phyloP scores from a whole-genome alignment of 2,797 vertebrate genomes.

The Cuculus canorus region DNA sequence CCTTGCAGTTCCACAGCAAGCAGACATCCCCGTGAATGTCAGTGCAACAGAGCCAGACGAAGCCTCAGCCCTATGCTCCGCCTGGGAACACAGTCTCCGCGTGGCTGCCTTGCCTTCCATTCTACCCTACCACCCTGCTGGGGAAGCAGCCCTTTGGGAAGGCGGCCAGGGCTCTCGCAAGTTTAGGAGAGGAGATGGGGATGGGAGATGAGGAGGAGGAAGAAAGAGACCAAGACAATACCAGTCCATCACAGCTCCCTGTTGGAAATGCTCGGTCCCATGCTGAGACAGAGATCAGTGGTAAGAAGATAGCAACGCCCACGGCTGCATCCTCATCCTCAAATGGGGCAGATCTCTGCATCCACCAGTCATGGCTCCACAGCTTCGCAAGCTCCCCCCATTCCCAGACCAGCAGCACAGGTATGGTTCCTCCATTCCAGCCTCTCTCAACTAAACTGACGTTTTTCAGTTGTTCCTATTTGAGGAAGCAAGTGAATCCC shows the following conservation, averaged over 20 bases:
- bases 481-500: background rate
- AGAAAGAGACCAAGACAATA: background rate
- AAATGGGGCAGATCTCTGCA: background rate
- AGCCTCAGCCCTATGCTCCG: background rate
- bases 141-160: background rate
- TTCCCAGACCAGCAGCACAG: background rate
- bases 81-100: background rate
- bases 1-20: background rate
- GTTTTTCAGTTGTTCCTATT: background rate
- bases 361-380: background rate
- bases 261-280: background rate
- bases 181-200: background rate
- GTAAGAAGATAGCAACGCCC: rapidly evolving
- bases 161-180: background rate
- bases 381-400: background rate
- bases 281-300: background rate
- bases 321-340: background rate
- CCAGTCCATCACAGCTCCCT: background rate
- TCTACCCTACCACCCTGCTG: rapidly evolving
- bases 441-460: background rate
- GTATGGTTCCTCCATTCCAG: background rate
- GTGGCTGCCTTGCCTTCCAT: background rate
- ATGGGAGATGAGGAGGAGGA: background rate
- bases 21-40: background rate
- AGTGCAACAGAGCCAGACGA: background rate